Percentiles rank a stretch among this genome's conserved stretches.
Conservation (phyloP, 2,888 invertebrate genomes). For the Auanema sp. region DNA sequence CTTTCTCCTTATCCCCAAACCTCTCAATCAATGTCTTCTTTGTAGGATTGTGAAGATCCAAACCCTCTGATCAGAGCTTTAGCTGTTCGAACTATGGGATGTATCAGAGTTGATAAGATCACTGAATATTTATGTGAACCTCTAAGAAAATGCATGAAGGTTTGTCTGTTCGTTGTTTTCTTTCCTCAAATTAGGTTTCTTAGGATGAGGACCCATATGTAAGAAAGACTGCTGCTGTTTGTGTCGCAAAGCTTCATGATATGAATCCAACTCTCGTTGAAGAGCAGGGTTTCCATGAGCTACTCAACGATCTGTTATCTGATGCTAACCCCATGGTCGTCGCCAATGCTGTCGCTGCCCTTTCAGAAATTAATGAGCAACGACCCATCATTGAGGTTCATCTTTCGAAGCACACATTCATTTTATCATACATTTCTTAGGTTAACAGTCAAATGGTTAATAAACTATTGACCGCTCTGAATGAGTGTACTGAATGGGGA, state of each 20-base stretch:
- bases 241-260: constrained; percentile 97
- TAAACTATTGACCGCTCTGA: constrained; percentile 93
- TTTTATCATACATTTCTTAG: constrained; percentile 13
- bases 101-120: constrained; percentile 98
- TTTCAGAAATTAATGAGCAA: constrained; percentile 96
- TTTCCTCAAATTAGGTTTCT: not conserved
- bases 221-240: constrained; percentile 97
- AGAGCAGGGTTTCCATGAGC: constrained; percentile 87
- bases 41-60: constrained; percentile 96
- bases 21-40: constrained; percentile 9
- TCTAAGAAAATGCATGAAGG: constrained; percentile 76
- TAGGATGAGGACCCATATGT: constrained; percentile 93
- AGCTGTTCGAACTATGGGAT: constrained; percentile 98
- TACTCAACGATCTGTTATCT: constrained; percentile 90
- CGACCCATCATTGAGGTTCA: constrained; percentile 81
- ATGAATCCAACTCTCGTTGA: constrained; percentile 78
- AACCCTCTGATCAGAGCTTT: constrained; percentile 96
- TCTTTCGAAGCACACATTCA: not conserved
- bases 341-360: constrained; percentile 96
- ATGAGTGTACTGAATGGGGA: constrained; percentile 88
- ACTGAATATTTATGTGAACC: constrained; percentile 99
- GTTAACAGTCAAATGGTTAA: constrained; percentile 97
- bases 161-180: constrained; percentile 5
- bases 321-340: constrained; percentile 99
- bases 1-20: not conserved